Evolutionary conservation across 1,140 invertebrate genomes (phyloP).

Genomic region (Holotrichia oblita): DNA sequence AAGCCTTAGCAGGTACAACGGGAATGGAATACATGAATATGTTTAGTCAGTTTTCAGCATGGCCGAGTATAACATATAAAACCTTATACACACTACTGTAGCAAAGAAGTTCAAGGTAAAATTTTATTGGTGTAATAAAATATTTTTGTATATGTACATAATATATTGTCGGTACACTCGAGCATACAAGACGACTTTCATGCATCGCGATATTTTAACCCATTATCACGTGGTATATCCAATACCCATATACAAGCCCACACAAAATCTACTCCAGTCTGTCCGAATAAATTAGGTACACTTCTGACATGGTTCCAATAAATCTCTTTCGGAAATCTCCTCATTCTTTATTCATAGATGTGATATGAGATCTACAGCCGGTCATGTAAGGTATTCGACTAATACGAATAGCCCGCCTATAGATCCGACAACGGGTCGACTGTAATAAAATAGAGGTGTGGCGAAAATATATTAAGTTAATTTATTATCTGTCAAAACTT

Average conservation of each 20-base stretch:
- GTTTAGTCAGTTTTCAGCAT: conserved; percentile 2
- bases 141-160: neutral
- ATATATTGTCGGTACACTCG: neutral
- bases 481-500: conserved; percentile 45
- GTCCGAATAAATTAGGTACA: conserved; percentile 44
- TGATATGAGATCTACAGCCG: conserved; percentile 47
- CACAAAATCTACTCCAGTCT: conserved; percentile 24
- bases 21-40: conserved; percentile 10
- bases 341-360: conserved; percentile 48
- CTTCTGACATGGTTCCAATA: conserved; percentile 44
- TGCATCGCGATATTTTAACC: neutral
- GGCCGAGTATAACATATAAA: neutral
- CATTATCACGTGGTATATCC: no score
- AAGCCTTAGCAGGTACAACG: neutral
- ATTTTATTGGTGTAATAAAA: neutral
- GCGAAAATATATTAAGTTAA: conserved; percentile 46
- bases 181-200: conserved; percentile 3
- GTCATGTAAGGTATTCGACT: conserved; percentile 8
- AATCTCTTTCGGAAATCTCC: conserved; percentile 47
- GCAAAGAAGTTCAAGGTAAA: neutral
- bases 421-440: neutral
- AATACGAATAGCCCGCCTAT: neutral
- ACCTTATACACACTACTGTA: neutral
- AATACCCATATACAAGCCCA: conserved; percentile 26
- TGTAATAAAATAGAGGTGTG: conserved; percentile 47